Evolutionary conservation across 2,888 invertebrate species (phyloP).

Genomic region (Stomorhina lunata): DNA sequence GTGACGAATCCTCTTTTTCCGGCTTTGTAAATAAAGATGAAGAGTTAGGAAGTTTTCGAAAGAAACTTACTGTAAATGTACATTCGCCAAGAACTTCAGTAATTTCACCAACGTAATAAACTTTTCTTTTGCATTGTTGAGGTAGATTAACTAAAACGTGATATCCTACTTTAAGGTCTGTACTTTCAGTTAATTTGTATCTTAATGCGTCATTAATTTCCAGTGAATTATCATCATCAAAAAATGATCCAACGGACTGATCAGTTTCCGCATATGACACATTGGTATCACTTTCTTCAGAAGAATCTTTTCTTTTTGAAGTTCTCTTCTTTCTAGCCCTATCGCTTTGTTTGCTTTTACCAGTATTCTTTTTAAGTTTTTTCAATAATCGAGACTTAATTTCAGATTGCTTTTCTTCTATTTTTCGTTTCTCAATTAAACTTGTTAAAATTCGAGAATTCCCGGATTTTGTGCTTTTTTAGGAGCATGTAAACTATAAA

Average conservation of each 20-base stretch:
- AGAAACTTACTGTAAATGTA: conserved; percentile 9
- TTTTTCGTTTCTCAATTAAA: conserved; percentile 31
- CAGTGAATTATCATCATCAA: conserved; percentile 14
- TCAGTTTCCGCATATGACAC: conserved; percentile 41
- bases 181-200: conserved; percentile 32
- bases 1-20: background rate
- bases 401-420: conserved; percentile 10
- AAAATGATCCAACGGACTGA: conserved; percentile 39
- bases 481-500: conserved; percentile 34
- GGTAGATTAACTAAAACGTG: conserved; percentile 14
- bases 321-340: conserved; percentile 2
- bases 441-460: conserved; percentile 42
- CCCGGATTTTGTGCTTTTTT: conserved; percentile 18
- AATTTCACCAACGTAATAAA: conserved; percentile 14
- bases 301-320: conserved; percentile 12
- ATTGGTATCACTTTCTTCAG: conserved; percentile 40
- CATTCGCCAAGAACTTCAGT: conserved; percentile 2
- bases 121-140: conserved; percentile 18
- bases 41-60: background rate
- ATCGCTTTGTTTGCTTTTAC: background rate
- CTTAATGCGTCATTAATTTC: conserved; percentile 16
- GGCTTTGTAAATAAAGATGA: background rate
- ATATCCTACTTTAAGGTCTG: conserved; percentile 23
- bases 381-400: background rate
- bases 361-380: background rate